phyloP scores from a whole-genome alignment of 2,797 vertebrate species.

The Phoeniculus purpureus region DNA sequence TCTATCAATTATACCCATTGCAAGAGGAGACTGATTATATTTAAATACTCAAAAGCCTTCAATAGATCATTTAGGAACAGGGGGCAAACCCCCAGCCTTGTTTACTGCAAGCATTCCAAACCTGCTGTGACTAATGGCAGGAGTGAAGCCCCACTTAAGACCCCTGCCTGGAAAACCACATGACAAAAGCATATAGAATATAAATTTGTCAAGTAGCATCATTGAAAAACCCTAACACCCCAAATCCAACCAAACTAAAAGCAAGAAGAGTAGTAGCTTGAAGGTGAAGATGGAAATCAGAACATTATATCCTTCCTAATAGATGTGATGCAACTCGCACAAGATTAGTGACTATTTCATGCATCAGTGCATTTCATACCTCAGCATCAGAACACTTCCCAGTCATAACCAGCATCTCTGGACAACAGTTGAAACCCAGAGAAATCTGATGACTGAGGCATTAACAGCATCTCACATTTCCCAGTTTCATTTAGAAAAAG shows the following conservation, averaged over 20 bases:
- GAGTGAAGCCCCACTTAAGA: background rate
- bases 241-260: background rate
- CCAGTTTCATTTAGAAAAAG: background rate
- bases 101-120: background rate
- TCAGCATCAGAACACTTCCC: background rate
- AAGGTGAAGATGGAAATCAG: background rate
- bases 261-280: background rate
- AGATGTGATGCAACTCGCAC: background rate
- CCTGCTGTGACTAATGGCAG: background rate
- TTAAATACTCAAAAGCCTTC: background rate
- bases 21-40: background rate
- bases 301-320: background rate
- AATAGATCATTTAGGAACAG: background rate
- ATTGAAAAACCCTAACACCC: background rate
- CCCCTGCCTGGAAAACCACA: background rate
- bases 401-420: background rate
- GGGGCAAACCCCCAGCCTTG: background rate
- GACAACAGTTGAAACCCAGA: background rate
- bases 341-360: slow-evolving; percentile 1
- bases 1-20: background rate
- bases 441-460: background rate
- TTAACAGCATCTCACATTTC: background rate
- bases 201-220: background rate
- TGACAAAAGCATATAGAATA: rapidly evolving
- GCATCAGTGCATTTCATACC: background rate